Conservation (phyloP, 2,888 invertebrate species). For the Venusia cambrica region DNA sequence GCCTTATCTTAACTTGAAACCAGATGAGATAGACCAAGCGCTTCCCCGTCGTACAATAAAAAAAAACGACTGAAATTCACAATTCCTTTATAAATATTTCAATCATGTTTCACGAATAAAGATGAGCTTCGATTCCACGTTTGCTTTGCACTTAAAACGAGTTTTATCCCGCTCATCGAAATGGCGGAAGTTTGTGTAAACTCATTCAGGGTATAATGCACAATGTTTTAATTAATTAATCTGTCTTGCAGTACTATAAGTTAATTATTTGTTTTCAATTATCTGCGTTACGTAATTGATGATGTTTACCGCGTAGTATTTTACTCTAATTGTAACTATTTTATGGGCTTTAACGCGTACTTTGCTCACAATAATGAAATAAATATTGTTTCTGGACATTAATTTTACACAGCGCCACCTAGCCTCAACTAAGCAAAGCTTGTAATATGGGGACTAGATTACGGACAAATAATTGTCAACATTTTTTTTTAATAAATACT, state of each 20-base stretch:
- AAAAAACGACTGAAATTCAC: conserved; percentile 10
- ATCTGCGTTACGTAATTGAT: conserved; percentile 28
- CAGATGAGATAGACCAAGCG: too few species aligned
- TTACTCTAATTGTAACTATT: too few species aligned
- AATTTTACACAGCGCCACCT: too few species aligned
- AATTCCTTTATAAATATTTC: conserved; percentile 23
- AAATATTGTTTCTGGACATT: too few species aligned
- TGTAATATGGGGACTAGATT: too few species aligned
- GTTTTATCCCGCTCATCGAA: conserved; percentile 28
- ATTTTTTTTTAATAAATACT: too few species aligned
- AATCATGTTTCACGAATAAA: conserved; percentile 28
- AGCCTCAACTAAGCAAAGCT: too few species aligned
- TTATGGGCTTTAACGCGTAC: too few species aligned
- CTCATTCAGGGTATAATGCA: conserved; percentile 33
- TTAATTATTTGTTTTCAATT: conserved; percentile 36
- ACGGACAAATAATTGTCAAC: too few species aligned
- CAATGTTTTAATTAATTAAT: conserved; percentile 40
- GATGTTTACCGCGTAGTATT: too few species aligned
- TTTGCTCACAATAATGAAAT: too few species aligned
- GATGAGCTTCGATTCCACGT: conserved; percentile 30
- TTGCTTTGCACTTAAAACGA: conserved; percentile 30
- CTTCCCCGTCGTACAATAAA: conserved; percentile 7
- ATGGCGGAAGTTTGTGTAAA: conserved; percentile 30
- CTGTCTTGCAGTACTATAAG: conserved; percentile 26
- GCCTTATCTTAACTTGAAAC: too few species aligned